Percentiles rank a stretch among this genome's conserved stretches.
These are phyloP conservation scores for Heliconius himera DNA, from an alignment of 1,140 invertebrate genomes.

Conservation along the genomic window DNA sequence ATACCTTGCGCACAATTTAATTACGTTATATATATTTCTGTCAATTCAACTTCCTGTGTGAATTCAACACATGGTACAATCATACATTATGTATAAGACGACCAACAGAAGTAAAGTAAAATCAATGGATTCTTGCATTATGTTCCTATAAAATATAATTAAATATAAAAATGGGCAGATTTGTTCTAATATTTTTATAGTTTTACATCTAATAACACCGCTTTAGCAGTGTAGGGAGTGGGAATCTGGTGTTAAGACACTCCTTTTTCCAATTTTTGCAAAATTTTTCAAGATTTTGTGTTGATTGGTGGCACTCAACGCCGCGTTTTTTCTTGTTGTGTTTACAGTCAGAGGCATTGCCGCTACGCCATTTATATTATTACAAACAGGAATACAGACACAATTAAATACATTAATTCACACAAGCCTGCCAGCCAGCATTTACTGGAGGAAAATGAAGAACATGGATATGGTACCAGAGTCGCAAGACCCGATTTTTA, in stretches of 20 bases:
- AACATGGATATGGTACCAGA: no score
- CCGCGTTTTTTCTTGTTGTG: neutral
- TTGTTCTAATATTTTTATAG: no score
- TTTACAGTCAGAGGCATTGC: neutral
- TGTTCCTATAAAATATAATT: neutral
- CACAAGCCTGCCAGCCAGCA: no score
- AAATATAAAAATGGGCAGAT: no score
- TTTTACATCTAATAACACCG: no score
- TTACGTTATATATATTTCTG: neutral
- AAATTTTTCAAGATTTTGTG: no score
- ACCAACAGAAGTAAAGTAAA: neutral
- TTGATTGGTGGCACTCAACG: neutral
- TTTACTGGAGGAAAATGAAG: no score
- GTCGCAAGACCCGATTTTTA: no score
- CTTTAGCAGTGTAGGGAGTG: no score
- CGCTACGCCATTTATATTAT: no score
- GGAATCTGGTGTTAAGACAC: neutral
- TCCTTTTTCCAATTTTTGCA: neutral
- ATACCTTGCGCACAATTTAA: neutral
- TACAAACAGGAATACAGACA: no score
- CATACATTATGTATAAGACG: neutral
- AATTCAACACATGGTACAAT: neutral
- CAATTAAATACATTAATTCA: no score
- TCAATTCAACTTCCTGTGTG: neutral
- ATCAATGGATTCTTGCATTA: conserved; percentile 5